Evolutionary conservation across 2,797 vertebrate species (phyloP).

Genomic region (Vireo griseus): DNA sequence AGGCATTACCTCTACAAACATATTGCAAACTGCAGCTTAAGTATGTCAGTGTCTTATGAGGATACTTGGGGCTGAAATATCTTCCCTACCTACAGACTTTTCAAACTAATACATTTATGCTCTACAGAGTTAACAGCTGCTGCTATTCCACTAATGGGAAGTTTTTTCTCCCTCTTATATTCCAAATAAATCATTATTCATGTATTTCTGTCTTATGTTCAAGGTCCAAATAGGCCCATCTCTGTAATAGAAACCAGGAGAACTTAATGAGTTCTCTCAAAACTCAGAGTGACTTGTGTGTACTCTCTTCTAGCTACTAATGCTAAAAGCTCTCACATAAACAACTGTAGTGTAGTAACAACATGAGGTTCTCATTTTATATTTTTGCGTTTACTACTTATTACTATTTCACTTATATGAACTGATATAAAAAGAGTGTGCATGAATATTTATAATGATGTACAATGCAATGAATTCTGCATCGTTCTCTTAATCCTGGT

Average conservation of each 20-base stretch:
- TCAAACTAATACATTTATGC: neutral
- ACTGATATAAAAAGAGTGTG: neutral
- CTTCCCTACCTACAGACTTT: neutral
- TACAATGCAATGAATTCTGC: neutral
- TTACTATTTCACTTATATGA: neutral
- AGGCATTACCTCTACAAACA: neutral
- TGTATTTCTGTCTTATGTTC: neutral
- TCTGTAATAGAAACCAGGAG: neutral
- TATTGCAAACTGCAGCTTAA: neutral
- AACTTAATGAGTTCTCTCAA: conserved; percentile 20
- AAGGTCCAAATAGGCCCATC: neutral
- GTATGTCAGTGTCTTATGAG: neutral
- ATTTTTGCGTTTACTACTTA: conserved; percentile 23
- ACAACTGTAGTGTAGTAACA: neutral
- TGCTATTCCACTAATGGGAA: conserved; percentile 2
- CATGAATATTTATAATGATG: neutral
- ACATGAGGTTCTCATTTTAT: neutral
- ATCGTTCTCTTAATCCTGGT: neutral
- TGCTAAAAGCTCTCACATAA: conserved; percentile 40
- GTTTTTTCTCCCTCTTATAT: conserved; percentile 12
- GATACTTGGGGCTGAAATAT: conserved; percentile 18
- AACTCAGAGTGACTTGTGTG: neutral
- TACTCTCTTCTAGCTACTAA: neutral
- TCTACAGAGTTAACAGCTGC: conserved; percentile 8
- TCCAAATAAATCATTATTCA: conserved; percentile 9